A percentile compares a stretch with the other conserved stretches of the same genome.
These are phyloP conservation scores for Dysidea cf. avara DNA, from an alignment of 37 sponge, comb jelly and placozoan genomes.

Conservation along the genomic window DNA sequence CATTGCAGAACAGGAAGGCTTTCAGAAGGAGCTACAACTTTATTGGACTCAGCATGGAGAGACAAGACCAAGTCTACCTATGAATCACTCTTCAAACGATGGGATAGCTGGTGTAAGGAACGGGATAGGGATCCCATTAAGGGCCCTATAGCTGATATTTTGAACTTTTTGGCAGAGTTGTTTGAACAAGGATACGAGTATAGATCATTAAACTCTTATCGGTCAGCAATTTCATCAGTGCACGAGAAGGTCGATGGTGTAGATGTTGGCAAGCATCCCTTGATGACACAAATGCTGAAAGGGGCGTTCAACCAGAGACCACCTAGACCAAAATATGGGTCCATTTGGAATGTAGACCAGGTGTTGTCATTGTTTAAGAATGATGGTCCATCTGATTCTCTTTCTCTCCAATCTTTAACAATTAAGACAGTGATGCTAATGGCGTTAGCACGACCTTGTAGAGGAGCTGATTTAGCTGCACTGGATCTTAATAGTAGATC, in stretches of 20 bases:
- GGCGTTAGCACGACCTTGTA: no score
- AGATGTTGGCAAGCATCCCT: conserved; percentile 36
- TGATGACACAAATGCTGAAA: conserved; percentile 16
- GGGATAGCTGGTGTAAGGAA: no score
- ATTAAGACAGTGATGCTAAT: conserved; percentile 35
- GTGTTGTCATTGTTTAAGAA: conserved; percentile 6
- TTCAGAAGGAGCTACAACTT: no score
- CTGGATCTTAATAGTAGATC: no score
- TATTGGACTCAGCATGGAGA: no score
- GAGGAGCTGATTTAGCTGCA: no score
- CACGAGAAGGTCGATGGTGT: conserved; percentile 32
- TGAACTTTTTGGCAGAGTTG: no score
- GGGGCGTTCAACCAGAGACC: conserved; percentile 33
- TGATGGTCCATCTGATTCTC: not conserved
- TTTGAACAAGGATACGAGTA: conserved; percentile 19
- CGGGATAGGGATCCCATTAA: no score
- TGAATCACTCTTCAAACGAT: no score
- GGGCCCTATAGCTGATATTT: no score
- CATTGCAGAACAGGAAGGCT: no score
- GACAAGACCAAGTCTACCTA: no score
- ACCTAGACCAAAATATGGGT: conserved; percentile 19
- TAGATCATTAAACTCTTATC: conserved; percentile 33
- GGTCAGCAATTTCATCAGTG: conserved; percentile 36
- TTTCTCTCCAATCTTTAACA: conserved; percentile 21
- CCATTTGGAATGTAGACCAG: conserved; percentile 17